A percentile compares a stretch with the other conserved stretches of the same genome.
Evolutionary conservation across 23 tunicate species (phyloP).

Genomic region (Aplidium turbinatum): DNA sequence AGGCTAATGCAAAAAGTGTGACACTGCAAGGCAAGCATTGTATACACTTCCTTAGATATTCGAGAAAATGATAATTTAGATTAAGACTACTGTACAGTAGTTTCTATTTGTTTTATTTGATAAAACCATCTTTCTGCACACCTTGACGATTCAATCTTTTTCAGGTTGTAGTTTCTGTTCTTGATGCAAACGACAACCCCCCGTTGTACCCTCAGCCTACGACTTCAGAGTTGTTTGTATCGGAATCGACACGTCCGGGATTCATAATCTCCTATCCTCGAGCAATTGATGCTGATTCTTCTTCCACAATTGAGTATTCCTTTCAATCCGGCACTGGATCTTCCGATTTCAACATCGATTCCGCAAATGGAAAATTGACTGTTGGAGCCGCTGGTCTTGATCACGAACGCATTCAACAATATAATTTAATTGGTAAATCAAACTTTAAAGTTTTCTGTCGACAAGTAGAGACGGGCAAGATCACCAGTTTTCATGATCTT

Average conservation of each 20-base stretch:
- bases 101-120: too few species aligned
- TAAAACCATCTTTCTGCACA: too few species aligned
- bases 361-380: constrained; percentile 31
- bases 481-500: too few species aligned
- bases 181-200: constrained; percentile 66
- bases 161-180: constrained; percentile 41
- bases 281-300: constrained; percentile 53
- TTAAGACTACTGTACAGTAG: too few species aligned
- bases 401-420: constrained; percentile 28
- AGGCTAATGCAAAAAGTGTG: too few species aligned
- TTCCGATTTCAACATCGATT: constrained; percentile 31
- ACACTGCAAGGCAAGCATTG: too few species aligned
- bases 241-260: constrained; percentile 45
- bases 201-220: constrained; percentile 33
- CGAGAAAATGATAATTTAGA: too few species aligned
- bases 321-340: constrained; percentile 22
- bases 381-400: constrained; percentile 46
- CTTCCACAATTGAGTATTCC: constrained; percentile 32
- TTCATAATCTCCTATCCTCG: constrained; percentile 10
- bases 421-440: constrained; percentile 39
- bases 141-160: too few species aligned
- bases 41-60: too few species aligned
- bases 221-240: background rate
- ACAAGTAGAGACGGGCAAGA: too few species aligned
- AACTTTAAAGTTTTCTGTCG: background rate